Base-by-base conservation (phyloP, 2,113 vertebrate genomes). In the Irena cyanogastra region DNA sequence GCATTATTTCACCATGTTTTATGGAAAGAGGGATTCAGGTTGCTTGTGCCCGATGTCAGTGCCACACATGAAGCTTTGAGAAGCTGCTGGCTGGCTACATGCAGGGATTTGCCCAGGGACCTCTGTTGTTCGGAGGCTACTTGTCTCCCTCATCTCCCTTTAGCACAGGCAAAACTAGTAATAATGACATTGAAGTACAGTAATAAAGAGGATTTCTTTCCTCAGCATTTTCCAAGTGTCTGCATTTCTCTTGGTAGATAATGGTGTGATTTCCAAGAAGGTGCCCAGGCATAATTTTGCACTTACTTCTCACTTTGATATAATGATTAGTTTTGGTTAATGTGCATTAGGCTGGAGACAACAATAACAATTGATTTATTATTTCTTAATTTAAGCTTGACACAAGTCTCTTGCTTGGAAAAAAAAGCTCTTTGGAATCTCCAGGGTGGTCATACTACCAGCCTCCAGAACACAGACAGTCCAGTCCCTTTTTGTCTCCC, bases 31-130 rank as follows among this genome's bases (percentile, higher is more conserved):
- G 27, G 20, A 52, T 66, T 56, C 17, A 30, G 17, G 11, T 39
- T 1, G 1, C 31, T 84, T 31, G 3, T 60, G 42, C 23, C 2
- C 0, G 4, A 60, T 65, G 20, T 39, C 45, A 52, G 26, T 16
- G 52, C 9, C 16, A 16, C 22, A 18, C 15, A 10, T 14, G 66
- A 64, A 85, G 41, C 5, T 64, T 35, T 39, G 57, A 82, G 49
- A 44, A 64, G 9, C 13, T 89, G 22, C n/a, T 60, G 47, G 21
- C 14, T 77, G 30, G 15, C 6, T 47, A 41, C 2, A 1, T 42
- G 39, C 18, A 68, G 17, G 9, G 12, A 19, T 94, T 74, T 74
- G n/a, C 30, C 26, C 41, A 53, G 27, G 10, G 26, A 49, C 49
- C 9, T 68, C 44, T 60, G 41, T 41, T 81, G 13, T 39, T 83